phyloP scores from a whole-genome alignment of 1,140 invertebrate genomes.

The Carcinoscorpius rotundicauda region DNA sequence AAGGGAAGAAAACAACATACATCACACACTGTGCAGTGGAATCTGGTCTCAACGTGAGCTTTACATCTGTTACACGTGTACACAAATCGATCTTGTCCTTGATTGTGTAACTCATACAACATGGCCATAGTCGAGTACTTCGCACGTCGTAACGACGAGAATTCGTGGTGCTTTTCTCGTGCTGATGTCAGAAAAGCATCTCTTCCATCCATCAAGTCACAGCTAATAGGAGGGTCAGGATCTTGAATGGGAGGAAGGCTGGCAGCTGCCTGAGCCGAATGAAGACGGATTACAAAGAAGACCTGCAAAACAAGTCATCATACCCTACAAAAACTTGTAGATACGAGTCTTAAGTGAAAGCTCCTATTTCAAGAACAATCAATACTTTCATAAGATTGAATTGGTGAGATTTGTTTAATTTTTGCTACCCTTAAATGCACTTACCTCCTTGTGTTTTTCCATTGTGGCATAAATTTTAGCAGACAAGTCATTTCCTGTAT shows the following conservation, averaged over 20 bases:
- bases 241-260: constrained; percentile 86
- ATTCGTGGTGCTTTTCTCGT: constrained; percentile 96
- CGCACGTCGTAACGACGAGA: constrained; percentile 86
- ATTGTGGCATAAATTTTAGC: constrained; percentile 95
- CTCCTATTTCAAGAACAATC: no score
- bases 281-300: constrained; percentile 93
- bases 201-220: constrained; percentile 98
- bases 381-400: no score
- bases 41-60: constrained; percentile 84
- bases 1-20: constrained; percentile 29
- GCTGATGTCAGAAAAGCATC: constrained; percentile 97
- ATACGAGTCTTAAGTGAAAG: no score
- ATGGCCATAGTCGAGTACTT: constrained; percentile 95
- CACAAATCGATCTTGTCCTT: constrained; percentile 92
- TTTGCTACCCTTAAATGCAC: neutral
- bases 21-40: constrained; percentile 94
- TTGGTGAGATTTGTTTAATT: no score
- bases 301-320: constrained; percentile 37
- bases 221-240: constrained; percentile 85
- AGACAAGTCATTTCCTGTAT: constrained; percentile 86
- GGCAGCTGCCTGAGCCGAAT: constrained; percentile 84
- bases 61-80: constrained; percentile 99
- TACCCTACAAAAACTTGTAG: no score
- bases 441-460: constrained; percentile 98
- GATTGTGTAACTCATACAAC: constrained; percentile 96